Evolutionary conservation across 1,140 invertebrate species (phyloP).

Genomic region (Muscidifurax raptorellus): DNA sequence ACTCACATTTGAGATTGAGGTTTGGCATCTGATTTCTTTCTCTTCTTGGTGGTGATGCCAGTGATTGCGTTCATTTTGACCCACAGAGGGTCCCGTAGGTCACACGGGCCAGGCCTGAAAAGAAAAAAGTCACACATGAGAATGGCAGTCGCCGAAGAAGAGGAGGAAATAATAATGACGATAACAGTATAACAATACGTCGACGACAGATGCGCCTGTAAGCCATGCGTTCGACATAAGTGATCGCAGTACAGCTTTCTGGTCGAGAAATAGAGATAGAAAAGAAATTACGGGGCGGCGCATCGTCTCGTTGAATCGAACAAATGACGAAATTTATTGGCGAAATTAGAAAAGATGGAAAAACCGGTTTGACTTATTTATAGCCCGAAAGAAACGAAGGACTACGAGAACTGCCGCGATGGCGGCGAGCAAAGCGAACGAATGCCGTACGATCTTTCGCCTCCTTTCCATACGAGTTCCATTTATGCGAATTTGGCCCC

Average conservation of each 20-base stretch:
- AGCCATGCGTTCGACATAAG: neutral
- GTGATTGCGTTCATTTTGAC: constrained; percentile 89
- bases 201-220: neutral
- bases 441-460: neutral
- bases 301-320: neutral
- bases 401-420: too few species aligned
- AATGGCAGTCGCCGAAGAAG: neutral
- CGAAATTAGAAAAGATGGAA: constrained; percentile 2
- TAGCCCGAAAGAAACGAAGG: constrained; percentile 28
- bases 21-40: constrained; percentile 89
- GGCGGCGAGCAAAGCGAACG: neutral
- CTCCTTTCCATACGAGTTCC: neutral
- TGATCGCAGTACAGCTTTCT: neutral
- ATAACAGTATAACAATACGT: neutral
- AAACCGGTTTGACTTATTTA: constrained; percentile 48
- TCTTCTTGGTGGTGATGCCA: constrained; percentile 85
- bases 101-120: constrained; percentile 86
- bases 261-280: neutral
- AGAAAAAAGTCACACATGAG: constrained; percentile 53
- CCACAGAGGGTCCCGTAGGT: constrained; percentile 87
- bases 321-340: constrained; percentile 33
- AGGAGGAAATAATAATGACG: neutral
- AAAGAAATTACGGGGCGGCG: neutral
- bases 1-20: constrained; percentile 89
- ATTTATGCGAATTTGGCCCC: neutral